Evolutionary conservation across 1,140 invertebrate genomes (phyloP).

Genomic region (Temnothorax nylanderi): DNA sequence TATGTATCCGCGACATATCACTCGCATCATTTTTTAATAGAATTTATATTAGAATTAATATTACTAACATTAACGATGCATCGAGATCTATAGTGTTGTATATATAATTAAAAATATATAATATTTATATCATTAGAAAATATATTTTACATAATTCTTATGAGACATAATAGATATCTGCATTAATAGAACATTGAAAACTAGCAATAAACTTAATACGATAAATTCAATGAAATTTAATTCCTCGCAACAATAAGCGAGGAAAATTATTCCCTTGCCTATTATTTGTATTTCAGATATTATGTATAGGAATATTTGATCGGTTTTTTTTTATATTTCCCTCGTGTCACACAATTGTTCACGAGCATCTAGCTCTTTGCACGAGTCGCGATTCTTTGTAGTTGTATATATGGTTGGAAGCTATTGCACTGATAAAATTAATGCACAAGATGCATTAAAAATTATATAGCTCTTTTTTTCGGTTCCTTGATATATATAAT

Average conservation of each 20-base stretch:
- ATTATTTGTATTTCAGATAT: background rate
- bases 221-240: background rate
- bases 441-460: background rate
- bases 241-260: too few relatives aligned
- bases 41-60: slow-evolving; percentile 7
- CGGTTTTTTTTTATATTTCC: background rate
- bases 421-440: background rate
- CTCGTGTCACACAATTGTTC: background rate
- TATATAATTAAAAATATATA: background rate
- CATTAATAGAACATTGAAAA: background rate
- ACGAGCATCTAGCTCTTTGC: background rate
- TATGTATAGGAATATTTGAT: background rate
- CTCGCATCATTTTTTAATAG: background rate
- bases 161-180: background rate
- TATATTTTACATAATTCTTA: background rate
- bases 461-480: background rate
- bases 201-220: background rate
- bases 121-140: background rate
- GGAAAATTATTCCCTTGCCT: background rate
- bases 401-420: too few relatives aligned
- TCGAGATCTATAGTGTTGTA: background rate
- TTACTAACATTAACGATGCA: background rate
- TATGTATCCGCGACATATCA: background rate
- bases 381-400: background rate
- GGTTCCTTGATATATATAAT: background rate